Base-by-base conservation (phyloP, 2,113 vertebrate species). In the Tetraodon nigroviridis region DNA sequence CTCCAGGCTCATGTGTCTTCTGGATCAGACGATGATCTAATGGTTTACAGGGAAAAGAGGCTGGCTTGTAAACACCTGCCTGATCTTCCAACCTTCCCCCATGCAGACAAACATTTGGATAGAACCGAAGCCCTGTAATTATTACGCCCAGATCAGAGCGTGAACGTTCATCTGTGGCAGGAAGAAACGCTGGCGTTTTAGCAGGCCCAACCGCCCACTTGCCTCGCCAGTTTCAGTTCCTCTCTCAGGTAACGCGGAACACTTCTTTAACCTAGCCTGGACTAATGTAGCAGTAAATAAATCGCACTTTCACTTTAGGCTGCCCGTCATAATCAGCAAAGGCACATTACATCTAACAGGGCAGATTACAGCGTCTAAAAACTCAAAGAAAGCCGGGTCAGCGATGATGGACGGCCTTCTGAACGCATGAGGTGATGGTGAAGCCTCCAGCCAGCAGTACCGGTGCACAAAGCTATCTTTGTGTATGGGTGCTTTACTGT, bases 131-230 rank as follows among this genome's bases (percentile, higher is more conserved):
- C 49, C 42, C 52, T 57, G 56, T 75, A 83, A 79, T 83, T 69
- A 82, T 50, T 47, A 46, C 0, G 18, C 27, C 53, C 55, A 71
- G 76, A 67, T 79, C 63, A 70, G 54, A 42, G 42, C 50, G 14
- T 41, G 44, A 50, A 16, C 32, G 46, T 55, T 32, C 53, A 46
- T 48, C 53, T 55, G 51, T 42, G 2, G 18, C 14, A 66, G 74
- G 79, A 84, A 86, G 76, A 52, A 57, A 58, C 74, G 72, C 44
- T 29, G 57, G 21, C n/a, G 20, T 20, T 46, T 58, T 17, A 55
- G 54, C 63, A 71, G 53, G 51, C 75, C 60, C 64, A 67, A 11
- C 13, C 56, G 85, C 81, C 83, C 79, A 67, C 54, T 78, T 70
- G 65, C 56, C 32, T 71, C 47, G n/a, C 62, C 27, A 50, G 68